Evolutionary conservation across 2,113 vertebrate genomes (phyloP).

Genomic region (Triplophysa dalaica): DNA sequence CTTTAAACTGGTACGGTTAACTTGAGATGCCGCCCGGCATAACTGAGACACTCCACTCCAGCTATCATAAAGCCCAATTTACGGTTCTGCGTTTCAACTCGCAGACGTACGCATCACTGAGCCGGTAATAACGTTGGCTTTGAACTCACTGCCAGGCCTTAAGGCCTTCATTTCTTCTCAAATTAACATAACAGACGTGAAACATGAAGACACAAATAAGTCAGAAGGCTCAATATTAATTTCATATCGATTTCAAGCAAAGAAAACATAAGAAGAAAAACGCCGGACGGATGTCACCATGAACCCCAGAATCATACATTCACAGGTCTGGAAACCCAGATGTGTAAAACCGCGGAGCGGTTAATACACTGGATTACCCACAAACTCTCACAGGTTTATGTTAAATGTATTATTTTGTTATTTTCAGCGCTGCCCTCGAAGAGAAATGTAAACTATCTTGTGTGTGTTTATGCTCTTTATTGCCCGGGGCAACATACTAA

Average conservation of each 20-base stretch:
- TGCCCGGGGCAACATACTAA: conserved; percentile 41
- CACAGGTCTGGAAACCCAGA: background rate
- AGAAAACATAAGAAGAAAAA: background rate
- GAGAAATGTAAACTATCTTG: conserved; percentile 36
- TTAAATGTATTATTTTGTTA: conserved; percentile 11
- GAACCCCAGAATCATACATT: background rate
- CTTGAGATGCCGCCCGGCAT: conserved; percentile 34
- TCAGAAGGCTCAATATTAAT: background rate
- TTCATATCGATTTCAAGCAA: background rate
- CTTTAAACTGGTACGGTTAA: background rate
- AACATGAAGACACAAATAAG: background rate
- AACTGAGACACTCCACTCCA: conserved; percentile 15
- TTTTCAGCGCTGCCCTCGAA: background rate
- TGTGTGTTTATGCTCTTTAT: conserved; percentile 44
- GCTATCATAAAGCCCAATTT: background rate
- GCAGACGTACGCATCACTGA: conserved; percentile 8
- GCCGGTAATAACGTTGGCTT: conserved; percentile 14
- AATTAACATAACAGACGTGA: too few relatives aligned
- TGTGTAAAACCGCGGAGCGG: background rate
- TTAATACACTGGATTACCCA: background rate
- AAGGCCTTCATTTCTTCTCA: too few relatives aligned
- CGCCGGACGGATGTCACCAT: background rate
- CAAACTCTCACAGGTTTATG: background rate
- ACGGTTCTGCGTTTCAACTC: background rate
- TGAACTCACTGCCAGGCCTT: conserved; percentile 22